These are phyloP conservation scores for Esox niger DNA, from an alignment of 2,113 vertebrate genomes.

Conservation along the genomic window DNA sequence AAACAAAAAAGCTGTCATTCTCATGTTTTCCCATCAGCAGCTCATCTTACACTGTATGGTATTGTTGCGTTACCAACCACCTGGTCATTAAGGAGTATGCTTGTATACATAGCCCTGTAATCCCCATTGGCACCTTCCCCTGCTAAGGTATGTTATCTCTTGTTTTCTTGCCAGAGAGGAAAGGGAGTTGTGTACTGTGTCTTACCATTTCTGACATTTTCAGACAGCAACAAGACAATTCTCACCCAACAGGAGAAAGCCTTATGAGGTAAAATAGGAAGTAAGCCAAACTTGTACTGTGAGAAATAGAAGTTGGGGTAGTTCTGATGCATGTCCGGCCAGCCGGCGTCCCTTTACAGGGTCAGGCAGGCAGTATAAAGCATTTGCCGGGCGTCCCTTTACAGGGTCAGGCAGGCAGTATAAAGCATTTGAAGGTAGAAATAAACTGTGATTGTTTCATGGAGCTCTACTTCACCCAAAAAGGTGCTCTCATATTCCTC, in stretches of 20 bases:
- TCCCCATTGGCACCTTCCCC: constrained; percentile 42
- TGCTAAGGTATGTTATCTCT: constrained; percentile 39
- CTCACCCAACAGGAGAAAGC: constrained; percentile 36
- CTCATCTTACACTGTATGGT: constrained; percentile 28
- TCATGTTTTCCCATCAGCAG: constrained; percentile 30
- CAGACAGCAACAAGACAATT: constrained; percentile 38
- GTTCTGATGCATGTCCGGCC: constrained; percentile 58
- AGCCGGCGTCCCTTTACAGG: constrained; percentile 41
- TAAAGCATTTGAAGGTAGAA: constrained; percentile 62
- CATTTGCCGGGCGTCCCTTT: too few species aligned
- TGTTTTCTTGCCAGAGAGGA: constrained; percentile 50
- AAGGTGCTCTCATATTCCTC: constrained; percentile 59
- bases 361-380: constrained; percentile 51
- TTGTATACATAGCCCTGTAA: constrained; percentile 34
- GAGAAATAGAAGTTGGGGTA: constrained; percentile 7
- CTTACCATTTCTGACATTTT: constrained; percentile 43
- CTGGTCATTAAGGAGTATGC: constrained; percentile 37
- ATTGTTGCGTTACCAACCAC: constrained; percentile 24
- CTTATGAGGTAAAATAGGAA: not conserved
- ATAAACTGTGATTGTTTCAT: constrained; percentile 61
- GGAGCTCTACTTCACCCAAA: constrained; percentile 48
- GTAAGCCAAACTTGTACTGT: not conserved
- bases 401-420: constrained; percentile 51
- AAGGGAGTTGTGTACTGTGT: constrained; percentile 42
- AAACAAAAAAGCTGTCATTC: constrained; percentile 28